Base-by-base conservation (phyloP, 1,140 invertebrate species). In the Ceratina calcarata region DNA sequence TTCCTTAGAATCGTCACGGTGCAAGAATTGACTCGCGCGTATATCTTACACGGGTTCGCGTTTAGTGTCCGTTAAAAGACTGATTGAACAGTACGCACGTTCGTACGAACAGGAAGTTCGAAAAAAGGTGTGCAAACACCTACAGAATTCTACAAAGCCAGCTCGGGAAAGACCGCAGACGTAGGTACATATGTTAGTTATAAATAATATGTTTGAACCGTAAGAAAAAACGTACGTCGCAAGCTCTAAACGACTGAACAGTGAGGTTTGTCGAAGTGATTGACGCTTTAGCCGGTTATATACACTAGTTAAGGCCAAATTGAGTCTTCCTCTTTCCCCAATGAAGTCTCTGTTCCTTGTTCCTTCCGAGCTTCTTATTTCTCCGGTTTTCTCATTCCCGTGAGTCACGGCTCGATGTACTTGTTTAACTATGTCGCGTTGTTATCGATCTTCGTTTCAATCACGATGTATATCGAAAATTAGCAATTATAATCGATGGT, bases 211-310 rank as follows among this genome's bases (percentile, higher is more conserved):
- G 12, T 55, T 8, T 32, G 7, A 12, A 20, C n/a, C 2, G 15
- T 15, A n/a, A 13, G 22, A 15, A 32, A 1, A 70, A 27, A 27
- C 3, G 22, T 13, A 20, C 32, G 4, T 0, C 8, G 27, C 6
- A 53, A 77, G 32, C 72, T 83, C 45, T 27, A 79, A 70, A 16
- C 13, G 18, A 8, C 20, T 53, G 22, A 24, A 2, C 24, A 15
- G 16, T 27, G 7, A 58, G 20, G 45, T 82, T 83, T 65, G 53
- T 20, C 24, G 13, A 79, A 37, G 60, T 58, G 53, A 78, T 81
- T 83, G 70, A 49, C 75, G 57, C 24, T 22, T 61, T 27, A 15
- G 8, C 13, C 16, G 13, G 37, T 1, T 80, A n/a, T 83, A 69
- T 81, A 37, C 68, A 67, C 58, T 24, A 15, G 51, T 62, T 45